Evolutionary conservation across 2,797 vertebrate genomes (phyloP), one percentile per base, ranked within the genome.

Genomic region (Melopsittacus undulatus): DNA sequence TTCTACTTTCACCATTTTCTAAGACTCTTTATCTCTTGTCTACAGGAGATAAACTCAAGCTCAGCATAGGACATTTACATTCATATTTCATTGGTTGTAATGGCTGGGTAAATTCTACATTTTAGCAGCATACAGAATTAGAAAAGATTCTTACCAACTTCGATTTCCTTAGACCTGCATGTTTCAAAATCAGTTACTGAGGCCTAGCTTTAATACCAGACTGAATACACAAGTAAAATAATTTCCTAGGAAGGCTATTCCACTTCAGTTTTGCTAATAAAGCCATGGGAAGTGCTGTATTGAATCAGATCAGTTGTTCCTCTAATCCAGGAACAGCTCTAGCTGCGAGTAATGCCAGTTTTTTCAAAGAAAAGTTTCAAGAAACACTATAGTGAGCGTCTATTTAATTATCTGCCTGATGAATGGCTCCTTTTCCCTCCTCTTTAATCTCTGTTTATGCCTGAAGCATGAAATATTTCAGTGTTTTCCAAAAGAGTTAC

Each of bases 331-430:
- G 40, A 94, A 75, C 32, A 78, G 30, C 20, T 73, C 40, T 85
- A 77, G 84, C 42, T 75, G 20, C 73, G 21, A 90, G 22, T 61
- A 90, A 51, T 67, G 54, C 5, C 34, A 62, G 12, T 45, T 85
- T 89, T 59, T 91, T 90, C 62, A 74, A 90, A 87, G 12, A 22
- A 78, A 85, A 84, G 13, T 67, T 79, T 59, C 62, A 91, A 57
- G 52, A 84, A 92, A 72, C 32, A 34, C 10, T 61, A 40, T 40
- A 82, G 73, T 81, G 56, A 95, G 10, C 5, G 3, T 29, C 66
- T 72, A 38, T 74, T 93, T 82, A 91, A 91, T 91, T 87, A 93
- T 63, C 43, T 72, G 9, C 10, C 70, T 89, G 75, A 90, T 76
- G 29, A 84, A 95, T 79, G 23, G 26, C 29, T 83, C 26, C 3